Percentiles rank a stretch among this genome's conserved stretches.
These are phyloP conservation scores for Menidia beryllina DNA, from an alignment of 2,113 vertebrate genomes.

Conservation along the genomic window DNA sequence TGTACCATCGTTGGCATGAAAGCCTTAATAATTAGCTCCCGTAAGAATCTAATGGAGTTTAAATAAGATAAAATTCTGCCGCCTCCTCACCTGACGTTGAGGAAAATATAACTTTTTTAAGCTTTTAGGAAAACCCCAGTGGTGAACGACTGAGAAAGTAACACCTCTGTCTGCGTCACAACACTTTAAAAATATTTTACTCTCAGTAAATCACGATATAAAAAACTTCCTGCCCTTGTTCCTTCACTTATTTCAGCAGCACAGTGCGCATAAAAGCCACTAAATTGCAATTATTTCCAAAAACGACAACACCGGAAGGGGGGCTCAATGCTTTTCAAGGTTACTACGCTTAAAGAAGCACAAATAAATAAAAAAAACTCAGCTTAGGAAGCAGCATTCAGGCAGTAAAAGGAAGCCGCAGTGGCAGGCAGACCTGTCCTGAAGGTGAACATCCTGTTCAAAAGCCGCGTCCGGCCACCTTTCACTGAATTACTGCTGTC, in stretches of 20 bases:
- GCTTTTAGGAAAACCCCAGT: background rate
- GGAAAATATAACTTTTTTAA: background rate
- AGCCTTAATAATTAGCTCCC: background rate
- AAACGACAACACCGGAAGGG: background rate
- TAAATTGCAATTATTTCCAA: too few relatives aligned
- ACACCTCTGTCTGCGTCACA: background rate
- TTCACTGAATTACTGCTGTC: constrained; percentile 23
- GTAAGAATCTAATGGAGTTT: background rate
- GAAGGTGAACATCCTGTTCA: constrained; percentile 74
- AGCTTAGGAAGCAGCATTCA: constrained; percentile 36
- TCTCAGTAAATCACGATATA: too few relatives aligned
- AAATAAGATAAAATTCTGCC: background rate
- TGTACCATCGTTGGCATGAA: background rate
- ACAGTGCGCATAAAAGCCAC: background rate
- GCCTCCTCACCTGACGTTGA: background rate
- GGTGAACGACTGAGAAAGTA: background rate
- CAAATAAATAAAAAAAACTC: background rate
- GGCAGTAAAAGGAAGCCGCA: constrained; percentile 29
- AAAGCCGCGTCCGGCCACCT: constrained; percentile 52
- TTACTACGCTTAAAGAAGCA: background rate
- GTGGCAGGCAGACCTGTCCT: constrained; percentile 53
- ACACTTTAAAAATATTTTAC: background rate
- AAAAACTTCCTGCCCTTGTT: constrained; percentile 55
- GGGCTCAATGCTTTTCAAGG: too few relatives aligned
- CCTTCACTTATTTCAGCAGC: constrained; percentile 28